Base-by-base conservation (phyloP, 2,113 vertebrate species). In the Halichoerus grypus region DNA sequence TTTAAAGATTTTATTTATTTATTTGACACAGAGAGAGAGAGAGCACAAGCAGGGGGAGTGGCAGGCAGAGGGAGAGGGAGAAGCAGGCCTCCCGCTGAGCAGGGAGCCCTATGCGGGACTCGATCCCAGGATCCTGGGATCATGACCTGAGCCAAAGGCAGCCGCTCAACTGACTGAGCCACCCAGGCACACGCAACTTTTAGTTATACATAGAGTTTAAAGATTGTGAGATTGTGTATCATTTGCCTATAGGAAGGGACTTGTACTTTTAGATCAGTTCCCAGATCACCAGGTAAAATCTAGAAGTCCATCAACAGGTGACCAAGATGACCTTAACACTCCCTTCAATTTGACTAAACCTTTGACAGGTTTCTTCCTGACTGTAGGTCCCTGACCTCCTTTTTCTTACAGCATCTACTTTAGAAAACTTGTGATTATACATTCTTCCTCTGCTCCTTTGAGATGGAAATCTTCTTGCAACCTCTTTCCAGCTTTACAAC, bases 391-490 rank as follows among this genome's bases (percentile, higher is more conserved):
- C 39, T 74, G 79, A 76, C 11, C 14, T 88, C 26, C 36, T 42
- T 46, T 91, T 36, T 63, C 10, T 63, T 55, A 84, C 2, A 95
- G 22, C 24, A 57, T 91, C 51, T 76, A 55, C 49, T 63, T 80
- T 85, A 76, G 14, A 95, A 95, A 74, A n/a, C 7, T 55, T 36
- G 7, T 31, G 42, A 84, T 3, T 85, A 3, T 59, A 80, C 28
- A 42, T 39, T 88, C 36, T 53, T 84, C 55, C 46, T 63, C 83
- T 93, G 18, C 11, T n/a, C 8, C 59, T 90, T 42, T 81, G 36
- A 80, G 36, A 76, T 61, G 24, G 76, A 82, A 85, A 91, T 92
- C 79, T 81, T 80, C 95, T 95, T 92, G 36, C 33, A 69, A 63
- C 1, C 57, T 74, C 46, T 84, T 76, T 18, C 26, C n/a, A 88